Evolutionary conservation across 2,113 vertebrate genomes (phyloP), one percentile per base, ranked within the genome.

Genomic region (Lagenorhynchus albirostris): DNA sequence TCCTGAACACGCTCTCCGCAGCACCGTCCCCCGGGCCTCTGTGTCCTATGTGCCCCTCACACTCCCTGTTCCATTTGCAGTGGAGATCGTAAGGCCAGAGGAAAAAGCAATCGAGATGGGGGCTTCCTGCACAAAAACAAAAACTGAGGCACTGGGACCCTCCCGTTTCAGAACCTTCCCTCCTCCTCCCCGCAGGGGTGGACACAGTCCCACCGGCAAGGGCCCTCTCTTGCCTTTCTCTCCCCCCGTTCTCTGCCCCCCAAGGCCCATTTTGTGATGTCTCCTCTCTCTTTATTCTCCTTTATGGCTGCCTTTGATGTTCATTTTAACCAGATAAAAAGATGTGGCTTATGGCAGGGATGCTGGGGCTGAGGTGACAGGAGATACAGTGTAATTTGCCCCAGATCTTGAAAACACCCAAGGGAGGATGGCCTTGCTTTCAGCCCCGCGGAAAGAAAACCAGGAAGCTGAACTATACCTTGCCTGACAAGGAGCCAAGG

Each of bases 311-410:
- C 55, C 92, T 92, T 94, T 84, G 62, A 79, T 79, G 65, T 82
- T 93, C 81, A 89, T 67, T 95, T 86, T 96, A 87, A 84, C 62
- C 80, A 83, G 36, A 91, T 82, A 93, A 68, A 92, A 95, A 93
- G 70, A 91, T n/a, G 18, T 63, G 60, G 25, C 21, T 65, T 60
- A 53, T 15, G 47, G 68, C 65, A 11, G 67, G 41, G 77, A 62
- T 62, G 53, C 31, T 70, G 58, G 55, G 33, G 33, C 36, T 1
- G 6, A 90, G 26, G 67, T 31, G 89, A 44, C 36, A 84, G n/a
- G 53, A 70, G 58, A 58, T 47, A 67, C 21, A 60, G 58, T 9
- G 10, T 62, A 38, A 58, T 85, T 67, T 63, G 70, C 76, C 76
- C 71, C 65, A 17, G 94, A 50, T 79, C 82, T 74, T 63, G 50